Evolutionary conservation across 2,888 invertebrate species (phyloP).

Genomic region (Antheraea assamensis): DNA sequence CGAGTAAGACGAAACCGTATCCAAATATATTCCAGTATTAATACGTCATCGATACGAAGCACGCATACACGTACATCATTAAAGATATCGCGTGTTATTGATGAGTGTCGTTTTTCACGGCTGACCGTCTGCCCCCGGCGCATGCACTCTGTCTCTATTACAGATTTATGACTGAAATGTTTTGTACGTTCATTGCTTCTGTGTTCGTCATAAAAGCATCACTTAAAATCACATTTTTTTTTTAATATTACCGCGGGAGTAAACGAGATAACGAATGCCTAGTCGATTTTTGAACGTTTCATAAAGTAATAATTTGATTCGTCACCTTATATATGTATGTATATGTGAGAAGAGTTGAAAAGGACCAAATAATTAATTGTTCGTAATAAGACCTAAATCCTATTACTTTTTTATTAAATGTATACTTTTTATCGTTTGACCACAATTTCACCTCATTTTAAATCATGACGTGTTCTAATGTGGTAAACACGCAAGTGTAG

Average conservation of each 20-base stretch:
- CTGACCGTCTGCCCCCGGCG: slow-evolving; percentile 43
- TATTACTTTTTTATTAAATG: no score
- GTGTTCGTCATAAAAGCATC: slow-evolving; percentile 12
- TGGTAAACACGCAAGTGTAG: no score
- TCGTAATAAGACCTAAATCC: no score
- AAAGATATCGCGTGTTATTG: slow-evolving; percentile 58
- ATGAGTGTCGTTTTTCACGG: slow-evolving; percentile 66
- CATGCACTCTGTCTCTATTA: slow-evolving; percentile 54
- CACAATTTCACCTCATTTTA: no score
- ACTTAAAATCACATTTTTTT: not conserved
- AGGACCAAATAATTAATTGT: no score
- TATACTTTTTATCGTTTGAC: no score
- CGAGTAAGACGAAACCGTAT: not conserved
- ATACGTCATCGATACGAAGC: slow-evolving; percentile 51
- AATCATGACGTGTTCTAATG: no score
- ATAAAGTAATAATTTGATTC: not conserved
- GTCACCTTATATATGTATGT: not conserved
- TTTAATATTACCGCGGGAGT: not conserved
- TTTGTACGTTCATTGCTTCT: slow-evolving; percentile 15
- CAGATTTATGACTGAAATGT: slow-evolving; percentile 23
- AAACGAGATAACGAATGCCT: not conserved
- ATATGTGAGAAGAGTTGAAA: no score
- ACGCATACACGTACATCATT: slow-evolving; percentile 36
- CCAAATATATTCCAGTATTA: slow-evolving; percentile 35
- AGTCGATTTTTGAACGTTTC: not conserved